These are phyloP conservation scores for Nesometra sesokonis DNA, from an alignment of 35 echinoderm and acorn worm genomes.

Conservation along the genomic window DNA sequence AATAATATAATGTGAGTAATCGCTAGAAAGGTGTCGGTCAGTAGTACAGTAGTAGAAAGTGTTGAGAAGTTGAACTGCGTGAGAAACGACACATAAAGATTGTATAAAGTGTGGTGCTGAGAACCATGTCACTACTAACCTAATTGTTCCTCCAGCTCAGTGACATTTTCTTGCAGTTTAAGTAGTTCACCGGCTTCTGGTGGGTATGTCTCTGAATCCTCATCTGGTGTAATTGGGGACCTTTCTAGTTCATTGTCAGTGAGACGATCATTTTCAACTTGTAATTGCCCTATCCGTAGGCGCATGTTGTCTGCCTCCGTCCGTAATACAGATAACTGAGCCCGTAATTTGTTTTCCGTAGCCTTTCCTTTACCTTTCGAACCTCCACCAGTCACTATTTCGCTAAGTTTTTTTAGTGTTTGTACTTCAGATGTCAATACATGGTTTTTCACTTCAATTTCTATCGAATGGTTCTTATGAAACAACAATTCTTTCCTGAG, in stretches of 20 bases:
- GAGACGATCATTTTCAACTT: slow-evolving; percentile 61
- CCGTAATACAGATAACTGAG: slow-evolving; percentile 75
- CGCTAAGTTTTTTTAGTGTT: slow-evolving; percentile 67
- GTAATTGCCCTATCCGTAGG: slow-evolving; percentile 49
- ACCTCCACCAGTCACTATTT: slow-evolving; percentile 34
- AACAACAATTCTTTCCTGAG: not conserved
- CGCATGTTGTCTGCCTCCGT: slow-evolving; percentile 81
- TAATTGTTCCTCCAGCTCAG: slow-evolving; percentile 83
- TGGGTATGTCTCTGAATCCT: slow-evolving; percentile 2
- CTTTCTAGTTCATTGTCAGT: slow-evolving; percentile 50
- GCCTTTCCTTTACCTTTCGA: slow-evolving; percentile 49
- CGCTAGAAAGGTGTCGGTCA: not conserved
- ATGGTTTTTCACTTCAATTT: not conserved
- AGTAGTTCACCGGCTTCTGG: slow-evolving; percentile 38
- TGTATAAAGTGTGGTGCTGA: not conserved
- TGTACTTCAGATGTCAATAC: slow-evolving; percentile 29
- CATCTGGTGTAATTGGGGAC: not conserved
- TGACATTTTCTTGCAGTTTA: slow-evolving; percentile 77
- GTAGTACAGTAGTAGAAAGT: not conserved
- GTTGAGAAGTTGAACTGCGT: not conserved
- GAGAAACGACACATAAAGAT: not conserved
- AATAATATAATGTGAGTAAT: not conserved
- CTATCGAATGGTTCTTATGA: not conserved
- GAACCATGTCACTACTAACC: slow-evolving; percentile 62
- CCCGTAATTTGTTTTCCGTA: slow-evolving; percentile 60